Evolutionary conservation across 2,797 vertebrate genomes (phyloP).

Genomic region (Fratercula arctica): DNA sequence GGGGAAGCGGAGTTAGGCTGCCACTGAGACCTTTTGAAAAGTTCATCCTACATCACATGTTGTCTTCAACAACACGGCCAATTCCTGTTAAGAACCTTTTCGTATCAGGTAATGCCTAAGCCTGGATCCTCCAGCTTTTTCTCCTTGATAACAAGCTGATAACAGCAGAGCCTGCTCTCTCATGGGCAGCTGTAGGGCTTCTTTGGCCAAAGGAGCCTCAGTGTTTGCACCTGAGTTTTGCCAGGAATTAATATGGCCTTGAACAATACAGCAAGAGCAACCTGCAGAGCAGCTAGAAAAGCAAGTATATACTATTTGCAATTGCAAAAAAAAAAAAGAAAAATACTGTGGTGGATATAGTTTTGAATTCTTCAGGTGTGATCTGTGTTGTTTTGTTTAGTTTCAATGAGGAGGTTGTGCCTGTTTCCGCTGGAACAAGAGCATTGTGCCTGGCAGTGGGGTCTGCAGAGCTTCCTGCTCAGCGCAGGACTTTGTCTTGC

Average conservation of each 20-base stretch:
- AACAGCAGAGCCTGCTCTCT: background rate
- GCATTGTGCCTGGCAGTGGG: fast-evolving
- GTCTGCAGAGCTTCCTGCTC: background rate
- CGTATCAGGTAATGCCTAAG: background rate
- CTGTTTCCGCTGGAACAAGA: background rate
- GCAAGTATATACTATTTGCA: background rate
- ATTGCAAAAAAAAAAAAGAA: background rate
- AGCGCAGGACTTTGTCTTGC: background rate
- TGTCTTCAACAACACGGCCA: background rate
- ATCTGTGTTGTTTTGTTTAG: background rate
- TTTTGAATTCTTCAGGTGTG: background rate
- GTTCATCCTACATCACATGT: background rate
- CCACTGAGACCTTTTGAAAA: background rate
- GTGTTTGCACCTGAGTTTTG: background rate
- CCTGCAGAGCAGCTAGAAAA: background rate
- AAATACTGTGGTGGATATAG: background rate
- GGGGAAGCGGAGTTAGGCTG: background rate
- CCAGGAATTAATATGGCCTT: background rate
- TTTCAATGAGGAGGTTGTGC: background rate
- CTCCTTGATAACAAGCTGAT: background rate
- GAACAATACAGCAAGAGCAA: background rate
- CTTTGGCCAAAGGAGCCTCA: background rate
- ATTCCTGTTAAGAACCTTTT: background rate
- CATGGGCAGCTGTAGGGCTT: background rate
- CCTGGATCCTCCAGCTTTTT: background rate